Base-by-base conservation (phyloP, 2,888 invertebrate genomes). In the Eupithecia dodoneata region DNA sequence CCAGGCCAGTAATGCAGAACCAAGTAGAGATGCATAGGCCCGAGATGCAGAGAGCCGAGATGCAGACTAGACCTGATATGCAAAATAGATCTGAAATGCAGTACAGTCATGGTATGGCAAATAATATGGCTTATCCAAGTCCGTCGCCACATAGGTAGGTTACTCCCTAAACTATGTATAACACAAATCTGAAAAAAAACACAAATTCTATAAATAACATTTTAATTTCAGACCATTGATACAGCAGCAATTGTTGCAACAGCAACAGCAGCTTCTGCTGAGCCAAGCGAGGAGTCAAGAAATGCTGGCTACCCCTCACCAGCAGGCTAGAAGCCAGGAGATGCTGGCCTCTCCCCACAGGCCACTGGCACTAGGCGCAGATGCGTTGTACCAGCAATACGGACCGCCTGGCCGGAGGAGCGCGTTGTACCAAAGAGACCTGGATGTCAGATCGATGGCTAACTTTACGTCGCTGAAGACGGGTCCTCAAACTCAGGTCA, bases 241-340 rank as follows among this genome's bases (percentile, higher is more conserved):
- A 85, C 94, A 95, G 81, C 95, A 96, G 76, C 96, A 95, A 76
- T 95, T 95, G 77, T 90, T 93, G 81, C 91, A 91, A 2, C 95
- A 95, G 74, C 95, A 96, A 73, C 95, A 96, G 73, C 95, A 95
- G 79, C 91, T 95, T 88, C 87, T 95, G 81, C 85, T 95, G 73
- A 95, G 89, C 79, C 95, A 95, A 82, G 93, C 95, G 4, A 91
- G 96, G 81, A 96, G 96, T 6, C 96, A 96, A 82, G 96, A 96
- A 87, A 94, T 96, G 93, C 87, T 96, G 67, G 93, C 95, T 3
- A 91, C 94, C 3, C 91, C 92, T 7, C 89, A 92, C 78, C 76
- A 87, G 92, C 79, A 79, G 2, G 79, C 79, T 3, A 91, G 96
- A 82, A 96, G 96, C 6, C 96, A 96, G 81, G 96, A 96, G 87